Conservation (phyloP, 2,888 invertebrate species). For the Meganola albula region DNA sequence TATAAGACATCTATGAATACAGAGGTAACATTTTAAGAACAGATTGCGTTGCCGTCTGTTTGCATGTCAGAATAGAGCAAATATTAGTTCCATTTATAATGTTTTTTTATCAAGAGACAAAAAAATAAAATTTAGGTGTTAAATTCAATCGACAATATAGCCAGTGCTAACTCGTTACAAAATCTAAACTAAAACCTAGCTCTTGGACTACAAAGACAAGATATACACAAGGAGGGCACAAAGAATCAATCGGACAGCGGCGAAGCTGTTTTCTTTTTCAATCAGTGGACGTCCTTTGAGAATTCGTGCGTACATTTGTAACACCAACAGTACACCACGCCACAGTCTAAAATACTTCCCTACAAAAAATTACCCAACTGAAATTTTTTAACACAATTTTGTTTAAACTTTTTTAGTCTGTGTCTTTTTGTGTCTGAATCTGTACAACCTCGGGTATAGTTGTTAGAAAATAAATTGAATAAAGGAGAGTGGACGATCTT, state of each 20-base stretch:
- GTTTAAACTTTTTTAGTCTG: constrained; percentile 25
- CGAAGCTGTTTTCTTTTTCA: constrained; percentile 73
- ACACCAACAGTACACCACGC: constrained; percentile 29
- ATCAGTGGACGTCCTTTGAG: constrained; percentile 63
- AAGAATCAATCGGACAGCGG: constrained; percentile 68
- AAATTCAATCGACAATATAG: too few species aligned
- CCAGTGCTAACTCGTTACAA: too few species aligned
- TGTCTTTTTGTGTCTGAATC: constrained; percentile 23
- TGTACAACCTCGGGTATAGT: constrained; percentile 38
- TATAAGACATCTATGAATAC: too few species aligned
- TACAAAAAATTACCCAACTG: constrained; percentile 14
- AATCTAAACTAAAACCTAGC: constrained; percentile 13
- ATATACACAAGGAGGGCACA: constrained; percentile 52
- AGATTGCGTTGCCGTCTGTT: too few species aligned
- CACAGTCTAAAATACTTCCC: constrained; percentile 34
- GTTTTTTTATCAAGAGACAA: too few species aligned
- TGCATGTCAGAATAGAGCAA: too few species aligned
- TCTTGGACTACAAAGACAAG: constrained; percentile 44
- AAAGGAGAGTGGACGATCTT: constrained; percentile 48
- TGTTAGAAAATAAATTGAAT: constrained; percentile 70
- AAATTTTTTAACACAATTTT: neutral
- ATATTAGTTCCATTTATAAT: too few species aligned
- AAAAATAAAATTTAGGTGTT: too few species aligned
- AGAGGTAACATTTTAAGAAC: too few species aligned
- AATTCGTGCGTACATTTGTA: constrained; percentile 41